Conservation (phyloP, 35 echinoderm and acorn worm genomes). For the Hemicentrotus pulcherrimus region DNA sequence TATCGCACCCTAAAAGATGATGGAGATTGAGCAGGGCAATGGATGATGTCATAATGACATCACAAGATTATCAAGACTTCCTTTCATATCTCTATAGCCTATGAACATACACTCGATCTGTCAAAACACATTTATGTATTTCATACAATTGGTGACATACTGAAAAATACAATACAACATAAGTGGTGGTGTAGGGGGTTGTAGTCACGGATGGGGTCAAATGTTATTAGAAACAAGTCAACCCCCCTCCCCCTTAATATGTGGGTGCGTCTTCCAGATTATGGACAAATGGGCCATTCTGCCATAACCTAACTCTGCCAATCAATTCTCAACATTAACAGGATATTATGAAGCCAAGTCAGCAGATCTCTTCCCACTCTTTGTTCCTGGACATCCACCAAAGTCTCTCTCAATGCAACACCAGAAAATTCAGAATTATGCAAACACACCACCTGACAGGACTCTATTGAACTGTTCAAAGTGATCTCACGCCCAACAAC, state of each 20-base stretch:
- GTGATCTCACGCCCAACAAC: not conserved
- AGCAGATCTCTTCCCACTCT: not conserved
- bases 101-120: not conserved
- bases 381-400: not conserved
- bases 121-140: too few relatives aligned
- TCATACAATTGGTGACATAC: too few relatives aligned
- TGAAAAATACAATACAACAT: too few relatives aligned
- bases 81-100: not conserved
- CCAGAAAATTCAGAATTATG: not conserved
- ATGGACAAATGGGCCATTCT: too few relatives aligned
- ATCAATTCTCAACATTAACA: not conserved
- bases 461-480: not conserved
- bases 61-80: not conserved
- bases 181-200: too few relatives aligned
- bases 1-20: not conserved
- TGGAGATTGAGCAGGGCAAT: not conserved
- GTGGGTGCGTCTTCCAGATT: too few relatives aligned
- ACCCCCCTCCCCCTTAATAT: too few relatives aligned
- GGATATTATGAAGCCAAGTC: not conserved
- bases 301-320: not conserved
- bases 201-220: too few relatives aligned
- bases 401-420: not conserved
- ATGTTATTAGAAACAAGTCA: too few relatives aligned
- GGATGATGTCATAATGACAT: constrained; percentile 6
- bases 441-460: not conserved